Conservation (phyloP, 2,797 vertebrate genomes). For the Anguilla anguilla region DNA sequence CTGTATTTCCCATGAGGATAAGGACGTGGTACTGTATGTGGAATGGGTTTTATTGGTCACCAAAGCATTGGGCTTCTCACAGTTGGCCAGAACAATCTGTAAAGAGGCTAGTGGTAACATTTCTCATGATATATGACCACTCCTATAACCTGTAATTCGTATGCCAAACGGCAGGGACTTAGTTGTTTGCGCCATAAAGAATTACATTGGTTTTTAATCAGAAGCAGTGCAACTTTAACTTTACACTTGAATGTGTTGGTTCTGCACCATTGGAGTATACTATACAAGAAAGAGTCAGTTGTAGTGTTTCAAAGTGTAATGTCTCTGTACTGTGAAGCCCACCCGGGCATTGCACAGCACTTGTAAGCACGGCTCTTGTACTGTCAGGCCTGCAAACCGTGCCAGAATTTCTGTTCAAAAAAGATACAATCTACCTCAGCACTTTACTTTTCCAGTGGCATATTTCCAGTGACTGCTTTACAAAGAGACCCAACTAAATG, state of each 20-base stretch:
- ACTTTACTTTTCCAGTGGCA: background rate
- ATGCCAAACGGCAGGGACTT: background rate
- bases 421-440: background rate
- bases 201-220: background rate
- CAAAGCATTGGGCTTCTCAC: conserved; percentile 6
- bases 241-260: conserved; percentile 7
- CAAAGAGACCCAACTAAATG: background rate
- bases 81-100: background rate
- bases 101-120: background rate
- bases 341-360: background rate
- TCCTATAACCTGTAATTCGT: background rate
- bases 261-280: conserved; percentile 1
- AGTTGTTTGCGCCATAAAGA: background rate
- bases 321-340: background rate
- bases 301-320: background rate
- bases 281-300: background rate
- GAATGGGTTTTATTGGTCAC: conserved; percentile 12
- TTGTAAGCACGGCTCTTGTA: background rate
- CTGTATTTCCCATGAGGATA: background rate
- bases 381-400: background rate
- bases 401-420: background rate
- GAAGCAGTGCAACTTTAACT: background rate
- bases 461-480: background rate
- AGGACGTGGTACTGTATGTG: background rate
- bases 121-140: background rate